phyloP scores from a whole-genome alignment of 2,888 invertebrate species.

The Julus scanicus region DNA sequence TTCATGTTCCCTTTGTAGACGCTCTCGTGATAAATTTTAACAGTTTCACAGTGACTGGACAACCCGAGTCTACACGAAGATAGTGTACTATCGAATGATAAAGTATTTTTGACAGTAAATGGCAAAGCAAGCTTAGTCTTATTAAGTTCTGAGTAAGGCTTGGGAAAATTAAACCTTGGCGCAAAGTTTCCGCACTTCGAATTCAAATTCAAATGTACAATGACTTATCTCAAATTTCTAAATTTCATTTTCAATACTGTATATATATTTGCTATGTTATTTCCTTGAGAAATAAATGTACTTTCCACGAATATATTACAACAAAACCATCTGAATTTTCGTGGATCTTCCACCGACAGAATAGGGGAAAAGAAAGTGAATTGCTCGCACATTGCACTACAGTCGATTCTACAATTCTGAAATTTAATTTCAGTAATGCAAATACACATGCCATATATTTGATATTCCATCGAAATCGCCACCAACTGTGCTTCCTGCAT shows the following conservation, averaged over 20 bases:
- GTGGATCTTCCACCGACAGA: neutral
- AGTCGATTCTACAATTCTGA: neutral
- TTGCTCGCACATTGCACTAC: neutral
- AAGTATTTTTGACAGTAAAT: neutral
- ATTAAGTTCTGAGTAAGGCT: neutral
- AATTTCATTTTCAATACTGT: neutral
- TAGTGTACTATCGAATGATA: neutral
- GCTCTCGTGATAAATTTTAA: conserved; percentile 13
- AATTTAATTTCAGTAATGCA: conserved; percentile 37
- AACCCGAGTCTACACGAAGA: neutral
- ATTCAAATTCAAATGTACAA: neutral
- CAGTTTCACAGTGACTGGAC: neutral
- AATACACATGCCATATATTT: conserved; percentile 11
- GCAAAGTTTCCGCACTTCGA: neutral
- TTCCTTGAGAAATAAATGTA: neutral
- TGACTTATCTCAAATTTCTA: neutral
- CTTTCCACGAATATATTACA: neutral
- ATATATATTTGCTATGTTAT: neutral
- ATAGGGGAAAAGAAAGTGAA: neutral
- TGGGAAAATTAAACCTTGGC: neutral
- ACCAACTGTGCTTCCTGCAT: conserved; percentile 44
- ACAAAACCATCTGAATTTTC: neutral
- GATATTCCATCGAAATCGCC: conserved; percentile 40
- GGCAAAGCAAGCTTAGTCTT: neutral
- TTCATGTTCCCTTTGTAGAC: neutral